phyloP scores from a whole-genome alignment of 2,113 vertebrate species.

The Pygoscelis adeliae region DNA sequence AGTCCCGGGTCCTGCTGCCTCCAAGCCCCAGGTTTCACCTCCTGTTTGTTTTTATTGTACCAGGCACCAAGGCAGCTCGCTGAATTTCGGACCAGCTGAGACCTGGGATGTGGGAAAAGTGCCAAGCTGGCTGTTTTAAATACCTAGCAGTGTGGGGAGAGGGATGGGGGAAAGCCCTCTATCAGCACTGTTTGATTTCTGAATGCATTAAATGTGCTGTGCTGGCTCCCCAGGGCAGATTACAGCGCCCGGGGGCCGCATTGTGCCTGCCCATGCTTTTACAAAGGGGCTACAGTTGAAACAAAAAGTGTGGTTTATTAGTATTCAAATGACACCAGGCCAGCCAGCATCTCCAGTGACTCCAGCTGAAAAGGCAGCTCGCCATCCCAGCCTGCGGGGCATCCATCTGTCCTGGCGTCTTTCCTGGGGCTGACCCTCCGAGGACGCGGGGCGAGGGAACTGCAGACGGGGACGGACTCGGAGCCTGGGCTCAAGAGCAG shows the following conservation, averaged over 20 bases:
- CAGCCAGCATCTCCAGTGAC: conserved; percentile 7
- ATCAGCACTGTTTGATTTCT: conserved; percentile 51
- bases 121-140: not conserved
- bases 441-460: not conserved
- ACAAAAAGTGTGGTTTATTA: conserved; percentile 25
- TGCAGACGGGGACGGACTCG: rapidly evolving
- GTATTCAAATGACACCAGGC: not conserved
- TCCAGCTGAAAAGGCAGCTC: conserved; percentile 40
- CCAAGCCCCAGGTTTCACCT: not conserved
- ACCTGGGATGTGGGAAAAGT: not conserved
- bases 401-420: not conserved
- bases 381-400: not conserved
- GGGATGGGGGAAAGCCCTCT: conserved; percentile 36
- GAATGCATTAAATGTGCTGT: conserved; percentile 55
- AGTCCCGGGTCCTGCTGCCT: not conserved
- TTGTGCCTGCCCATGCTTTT: not conserved
- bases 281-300: conserved; percentile 17
- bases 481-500: not conserved
- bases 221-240: conserved; percentile 28
- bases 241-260: conserved; percentile 8
- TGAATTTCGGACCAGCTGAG: rapidly evolving
- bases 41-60: not conserved
- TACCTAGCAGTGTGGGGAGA: not conserved
- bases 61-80: not conserved
- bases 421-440: not conserved